Evolutionary conservation across 2,888 invertebrate genomes (phyloP).

Genomic region (Iselma pallidipennis): DNA sequence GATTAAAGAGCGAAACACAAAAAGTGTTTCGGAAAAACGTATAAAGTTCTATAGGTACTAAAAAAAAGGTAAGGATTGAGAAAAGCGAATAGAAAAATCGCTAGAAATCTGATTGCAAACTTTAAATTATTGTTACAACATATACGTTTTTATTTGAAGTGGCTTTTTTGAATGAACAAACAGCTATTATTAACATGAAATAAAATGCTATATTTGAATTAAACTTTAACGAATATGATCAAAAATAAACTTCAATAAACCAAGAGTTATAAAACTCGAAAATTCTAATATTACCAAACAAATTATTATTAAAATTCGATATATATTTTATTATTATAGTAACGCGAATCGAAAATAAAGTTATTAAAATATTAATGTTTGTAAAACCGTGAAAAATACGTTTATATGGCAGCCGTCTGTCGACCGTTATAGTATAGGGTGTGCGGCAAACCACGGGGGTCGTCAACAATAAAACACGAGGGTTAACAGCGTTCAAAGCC

Average conservation of each 20-base stretch:
- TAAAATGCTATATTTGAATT: neutral
- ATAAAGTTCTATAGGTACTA: no score
- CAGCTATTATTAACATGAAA: neutral
- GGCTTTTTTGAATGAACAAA: neutral
- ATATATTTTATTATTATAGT: neutral
- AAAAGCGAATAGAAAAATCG: neutral
- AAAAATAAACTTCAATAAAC: no score
- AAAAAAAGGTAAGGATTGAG: no score
- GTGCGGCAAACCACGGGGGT: slow-evolving; percentile 14
- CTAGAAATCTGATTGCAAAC: no score
- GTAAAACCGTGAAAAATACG: slow-evolving; percentile 23
- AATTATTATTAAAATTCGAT: no score
- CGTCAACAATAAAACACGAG: slow-evolving; percentile 21
- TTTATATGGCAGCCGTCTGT: slow-evolving; percentile 11
- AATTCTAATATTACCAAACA: no score
- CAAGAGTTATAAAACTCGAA: no score
- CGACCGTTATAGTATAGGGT: slow-evolving; percentile 1
- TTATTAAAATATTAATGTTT: slow-evolving; percentile 17
- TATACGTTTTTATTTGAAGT: no score
- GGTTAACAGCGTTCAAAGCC: slow-evolving; percentile 15
- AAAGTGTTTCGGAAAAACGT: neutral
- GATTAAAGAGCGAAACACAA: neutral
- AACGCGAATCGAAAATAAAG: slow-evolving; percentile 14
- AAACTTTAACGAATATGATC: neutral
- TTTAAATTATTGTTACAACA: no score